Base-by-base conservation (phyloP, 1,140 invertebrate species). In the Drosophila cardini region DNA sequence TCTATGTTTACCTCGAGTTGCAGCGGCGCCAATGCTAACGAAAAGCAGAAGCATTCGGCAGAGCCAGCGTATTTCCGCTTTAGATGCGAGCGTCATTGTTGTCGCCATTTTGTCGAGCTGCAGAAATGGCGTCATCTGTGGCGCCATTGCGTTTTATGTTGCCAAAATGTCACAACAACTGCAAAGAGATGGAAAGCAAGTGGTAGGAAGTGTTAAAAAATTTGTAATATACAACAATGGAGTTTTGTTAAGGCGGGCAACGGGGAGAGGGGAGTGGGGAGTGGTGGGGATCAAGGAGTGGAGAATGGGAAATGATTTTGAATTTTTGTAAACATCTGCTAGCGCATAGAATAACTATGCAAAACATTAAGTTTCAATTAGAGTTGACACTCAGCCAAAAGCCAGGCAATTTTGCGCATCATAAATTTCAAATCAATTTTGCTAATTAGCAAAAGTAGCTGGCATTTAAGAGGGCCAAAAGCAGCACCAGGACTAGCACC, bases 401-500 rank as follows among this genome's bases (percentile, higher is more conserved):
- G 42, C 32, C 42, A 15, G 58, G 36, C 46, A 79, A 85, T 90
- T 85, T 82, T 72, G 46, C 86, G 78, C 81, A 15, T 65, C 87
- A 91, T 91, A 89, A 91, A 90, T 90, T 83, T 78, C 83, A 80
- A 79, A 91, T 91, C 90, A 91, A 91, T 91, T 91, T 82, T 56
- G 53, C 76, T 91, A 91, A 91, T 91, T 91, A 91, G 74, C 69
- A 76, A 72, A 72, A 63, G 78, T 78, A 60, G 62, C 61, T 72
- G 63, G 57, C 69, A 78, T 69, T 69, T 55, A 74, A 50, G 69
- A 46, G n/a, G n/a, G 2, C 21, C 21, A 26, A 5, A 26, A 26
- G 21, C 2, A 26, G 21, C 21, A 26, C 21, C 2, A 26, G 21
- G 5, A 26, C 2, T 5, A 21, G 21, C 21, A 21, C 1, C 21